phyloP scores from a whole-genome alignment of 2,113 vertebrate genomes.

The human (Homo sapiens) region DNA sequence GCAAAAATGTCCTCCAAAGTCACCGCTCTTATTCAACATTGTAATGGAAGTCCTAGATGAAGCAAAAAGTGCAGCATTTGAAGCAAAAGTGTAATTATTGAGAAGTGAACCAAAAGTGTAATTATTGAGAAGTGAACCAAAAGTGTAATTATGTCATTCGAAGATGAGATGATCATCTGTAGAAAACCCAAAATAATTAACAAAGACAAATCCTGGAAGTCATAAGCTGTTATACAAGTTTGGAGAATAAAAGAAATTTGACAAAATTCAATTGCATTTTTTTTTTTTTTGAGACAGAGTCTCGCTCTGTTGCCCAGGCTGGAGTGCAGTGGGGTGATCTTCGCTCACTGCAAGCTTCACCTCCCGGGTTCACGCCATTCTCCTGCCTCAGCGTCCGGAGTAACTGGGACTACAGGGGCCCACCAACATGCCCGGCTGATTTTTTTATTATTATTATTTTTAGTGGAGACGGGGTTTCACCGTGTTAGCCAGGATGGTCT shows the following conservation, averaged over 20 bases:
- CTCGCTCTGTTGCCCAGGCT: too few species aligned
- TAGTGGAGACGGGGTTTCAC: too few species aligned
- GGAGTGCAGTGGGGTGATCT: too few species aligned
- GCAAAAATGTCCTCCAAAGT: neutral
- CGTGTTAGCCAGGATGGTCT: too few species aligned
- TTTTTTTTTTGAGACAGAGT: too few species aligned
- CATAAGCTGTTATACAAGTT: neutral
- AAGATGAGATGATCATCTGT: neutral
- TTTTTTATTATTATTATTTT: too few species aligned
- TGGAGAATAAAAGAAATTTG: neutral
- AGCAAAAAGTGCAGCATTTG: neutral
- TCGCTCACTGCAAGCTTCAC: too few species aligned
- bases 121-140: neutral
- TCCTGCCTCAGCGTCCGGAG: too few species aligned
- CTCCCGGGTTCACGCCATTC: too few species aligned
- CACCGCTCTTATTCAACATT: neutral
- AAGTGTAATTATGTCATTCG: neutral
- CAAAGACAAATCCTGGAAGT: neutral
- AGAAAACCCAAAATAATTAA: neutral
- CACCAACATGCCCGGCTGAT: fast-evolving
- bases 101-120: neutral
- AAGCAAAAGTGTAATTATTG: neutral
- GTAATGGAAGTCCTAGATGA: neutral
- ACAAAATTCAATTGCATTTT: neutral
- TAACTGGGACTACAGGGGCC: too few species aligned